Conservation (phyloP, 2,888 invertebrate genomes). For the Mythimna impura region DNA sequence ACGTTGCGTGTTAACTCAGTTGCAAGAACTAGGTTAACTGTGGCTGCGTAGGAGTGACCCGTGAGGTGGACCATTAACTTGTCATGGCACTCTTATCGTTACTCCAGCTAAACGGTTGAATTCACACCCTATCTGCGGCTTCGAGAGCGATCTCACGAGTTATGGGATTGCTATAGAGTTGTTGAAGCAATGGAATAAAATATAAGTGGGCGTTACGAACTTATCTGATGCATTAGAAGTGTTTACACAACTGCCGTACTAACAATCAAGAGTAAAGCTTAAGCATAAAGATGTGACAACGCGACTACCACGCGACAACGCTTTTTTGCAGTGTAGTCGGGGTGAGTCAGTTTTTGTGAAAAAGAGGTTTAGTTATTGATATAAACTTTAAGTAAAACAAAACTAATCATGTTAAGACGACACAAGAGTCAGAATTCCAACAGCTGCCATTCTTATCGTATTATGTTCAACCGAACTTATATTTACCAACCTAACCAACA, state of each 20-base stretch:
- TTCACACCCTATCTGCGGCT: slow-evolving; percentile 15
- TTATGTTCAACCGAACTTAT: no score
- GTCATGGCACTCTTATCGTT: slow-evolving; percentile 40
- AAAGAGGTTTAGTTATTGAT: no score
- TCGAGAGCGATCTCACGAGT: slow-evolving; percentile 20
- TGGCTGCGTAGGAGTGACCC: slow-evolving; percentile 39
- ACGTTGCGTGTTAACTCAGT: slow-evolving; percentile 35
- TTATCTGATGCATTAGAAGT: slow-evolving; percentile 6
- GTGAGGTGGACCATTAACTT: slow-evolving; percentile 47
- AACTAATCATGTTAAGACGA: no score
- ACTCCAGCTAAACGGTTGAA: slow-evolving; percentile 28
- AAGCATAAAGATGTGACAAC: neutral
- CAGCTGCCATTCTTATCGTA: no score
- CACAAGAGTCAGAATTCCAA: no score
- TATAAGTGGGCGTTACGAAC: slow-evolving; percentile 25
- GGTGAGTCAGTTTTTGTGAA: no score
- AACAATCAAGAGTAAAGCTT: neutral
- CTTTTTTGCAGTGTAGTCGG: no score
- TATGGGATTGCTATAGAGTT: slow-evolving; percentile 19
- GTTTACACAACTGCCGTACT: slow-evolving; percentile 11
- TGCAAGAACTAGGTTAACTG: slow-evolving; percentile 51
- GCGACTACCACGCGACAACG: no score
- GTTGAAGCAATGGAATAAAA: slow-evolving; percentile 16
- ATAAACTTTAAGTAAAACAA: no score
- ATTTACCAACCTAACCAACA: no score